Conservation (phyloP, 2,113 vertebrate genomes). For the Entelurus aequoreus region DNA sequence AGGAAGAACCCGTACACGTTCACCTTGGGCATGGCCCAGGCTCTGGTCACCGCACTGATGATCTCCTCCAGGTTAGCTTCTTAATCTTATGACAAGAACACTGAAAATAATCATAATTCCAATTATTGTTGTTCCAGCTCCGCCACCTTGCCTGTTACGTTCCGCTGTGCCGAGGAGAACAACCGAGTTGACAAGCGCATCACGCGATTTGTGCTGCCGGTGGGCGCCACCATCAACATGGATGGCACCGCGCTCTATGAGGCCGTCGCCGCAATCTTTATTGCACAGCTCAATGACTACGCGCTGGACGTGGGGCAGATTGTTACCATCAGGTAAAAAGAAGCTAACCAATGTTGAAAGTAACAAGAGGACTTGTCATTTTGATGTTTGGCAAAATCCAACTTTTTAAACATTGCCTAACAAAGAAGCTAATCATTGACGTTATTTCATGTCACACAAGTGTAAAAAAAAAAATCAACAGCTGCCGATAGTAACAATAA, state of each 20-base stretch:
- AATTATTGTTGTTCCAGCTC: constrained; percentile 71
- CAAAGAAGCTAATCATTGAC: too few relatives aligned
- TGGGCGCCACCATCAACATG: constrained; percentile 99
- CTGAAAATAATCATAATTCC: too few relatives aligned
- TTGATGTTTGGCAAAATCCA: too few relatives aligned
- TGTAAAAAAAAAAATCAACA: too few relatives aligned
- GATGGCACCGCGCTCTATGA: constrained; percentile 96
- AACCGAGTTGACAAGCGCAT: constrained; percentile 91
- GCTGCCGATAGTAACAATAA: too few relatives aligned
- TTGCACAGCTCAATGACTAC: constrained; percentile 89
- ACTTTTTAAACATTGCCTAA: too few relatives aligned
- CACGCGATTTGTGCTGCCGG: constrained; percentile 92
- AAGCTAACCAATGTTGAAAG: not conserved
- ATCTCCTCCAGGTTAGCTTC: constrained; percentile 47
- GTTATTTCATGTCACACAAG: too few relatives aligned
- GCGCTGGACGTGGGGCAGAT: constrained; percentile 85
- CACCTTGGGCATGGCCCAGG: constrained; percentile 91
- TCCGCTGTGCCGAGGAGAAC: constrained; percentile 93
- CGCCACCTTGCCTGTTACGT: constrained; percentile 94
- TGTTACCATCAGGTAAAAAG: constrained; percentile 85
- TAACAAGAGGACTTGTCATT: too few relatives aligned
- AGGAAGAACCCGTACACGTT: constrained; percentile 92
- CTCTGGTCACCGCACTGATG: constrained; percentile 82
- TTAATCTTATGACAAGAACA: too few relatives aligned
- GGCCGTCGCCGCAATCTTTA: constrained; percentile 94